Conservation (phyloP, 2,113 vertebrate genomes). For the Nipponia nippon region DNA sequence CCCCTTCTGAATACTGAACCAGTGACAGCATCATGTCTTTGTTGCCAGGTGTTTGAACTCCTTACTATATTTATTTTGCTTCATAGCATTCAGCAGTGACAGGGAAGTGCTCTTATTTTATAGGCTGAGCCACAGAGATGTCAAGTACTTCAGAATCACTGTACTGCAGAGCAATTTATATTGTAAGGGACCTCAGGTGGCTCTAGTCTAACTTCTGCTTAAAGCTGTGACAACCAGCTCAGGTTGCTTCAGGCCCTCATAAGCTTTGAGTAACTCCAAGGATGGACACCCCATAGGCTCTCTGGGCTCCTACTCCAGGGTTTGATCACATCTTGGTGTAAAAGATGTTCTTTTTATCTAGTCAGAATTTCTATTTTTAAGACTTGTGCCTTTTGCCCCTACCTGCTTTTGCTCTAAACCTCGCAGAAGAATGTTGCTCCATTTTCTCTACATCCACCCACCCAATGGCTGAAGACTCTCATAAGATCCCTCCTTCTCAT, state of each 20-base stretch:
- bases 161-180: neutral
- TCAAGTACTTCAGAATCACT: neutral
- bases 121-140: neutral
- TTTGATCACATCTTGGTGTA: neutral
- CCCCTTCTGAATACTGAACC: neutral
- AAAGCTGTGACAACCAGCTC: neutral
- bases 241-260: neutral
- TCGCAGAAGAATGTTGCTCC: neutral
- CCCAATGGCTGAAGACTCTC: neutral
- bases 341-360: neutral
- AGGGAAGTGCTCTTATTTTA: neutral
- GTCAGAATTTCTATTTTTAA: neutral
- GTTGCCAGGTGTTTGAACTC: neutral
- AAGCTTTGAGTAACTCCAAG: neutral
- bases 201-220: neutral
- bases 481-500: neutral
- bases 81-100: neutral
- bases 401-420: neutral
- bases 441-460: neutral
- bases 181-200: neutral
- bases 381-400: neutral
- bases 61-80: neutral
- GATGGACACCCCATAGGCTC: neutral
- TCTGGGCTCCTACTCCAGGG: neutral
- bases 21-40: neutral